Base-by-base conservation (phyloP, 1,140 invertebrate genomes). In the Ylistrum balloti region DNA sequence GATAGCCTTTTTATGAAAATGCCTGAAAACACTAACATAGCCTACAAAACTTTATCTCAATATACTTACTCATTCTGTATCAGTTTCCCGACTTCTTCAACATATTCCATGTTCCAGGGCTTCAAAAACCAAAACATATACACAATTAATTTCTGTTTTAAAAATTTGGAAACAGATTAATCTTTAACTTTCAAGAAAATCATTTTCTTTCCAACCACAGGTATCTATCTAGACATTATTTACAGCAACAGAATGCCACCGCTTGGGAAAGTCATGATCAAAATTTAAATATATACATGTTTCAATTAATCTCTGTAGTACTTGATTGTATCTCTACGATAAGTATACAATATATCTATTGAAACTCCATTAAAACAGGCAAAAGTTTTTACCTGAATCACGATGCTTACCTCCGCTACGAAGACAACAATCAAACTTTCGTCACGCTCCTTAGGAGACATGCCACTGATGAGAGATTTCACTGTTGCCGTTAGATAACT, bases 351-450 rank as follows among this genome's bases (percentile, higher is more conserved):
- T n/a, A n/a, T n/a, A n/a, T n/a, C n/a, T n/a, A n/a, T n/a, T n/a
- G n/a, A n/a, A n/a, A n/a, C n/a, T n/a, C n/a, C n/a, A n/a, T n/a
- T n/a, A n/a, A n/a, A n/a, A n/a, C n/a, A n/a, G n/a, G n/a, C n/a
- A n/a, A n/a, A n/a, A n/a, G n/a, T n/a, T n/a, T n/a, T n/a, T n/a
- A n/a, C n/a, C n/a, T n/a, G n/a, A n/a, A n/a, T n/a, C n/a, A n/a
- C n/a, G 41, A 89, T 28, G 20, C 94, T 93, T 93, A 97, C 97
- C 97, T 99, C 99, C 0, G 98, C 99, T 90, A 99, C 97, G 95
- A 98, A 98, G 33, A 99, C 97, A 34, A 99, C 97, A 88, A 99
- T 98, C 32, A 99, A 95, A 2, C 98, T 97, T 93, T 99, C 98
- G 34, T 97, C 97, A 85, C 97, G 97, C 94, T 99, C 98, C 35